Conservation (phyloP, 2,113 vertebrate genomes). For the Sinocyclocheilus anophthalmus region DNA sequence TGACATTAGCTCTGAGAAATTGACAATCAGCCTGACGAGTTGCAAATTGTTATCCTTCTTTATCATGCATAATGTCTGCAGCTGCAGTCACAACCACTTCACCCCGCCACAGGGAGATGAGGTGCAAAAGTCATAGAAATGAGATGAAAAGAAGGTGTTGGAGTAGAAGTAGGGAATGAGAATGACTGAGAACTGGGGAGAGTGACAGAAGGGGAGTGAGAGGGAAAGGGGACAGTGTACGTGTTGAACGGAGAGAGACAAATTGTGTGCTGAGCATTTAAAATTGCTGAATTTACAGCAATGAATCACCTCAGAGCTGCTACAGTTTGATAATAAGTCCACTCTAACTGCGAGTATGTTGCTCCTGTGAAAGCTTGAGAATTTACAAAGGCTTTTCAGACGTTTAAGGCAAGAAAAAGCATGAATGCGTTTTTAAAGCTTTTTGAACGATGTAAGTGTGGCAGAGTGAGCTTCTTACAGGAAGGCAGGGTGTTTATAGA, state of each 20-base stretch:
- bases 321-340: background rate
- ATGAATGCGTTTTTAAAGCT: background rate
- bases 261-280: slow-evolving; percentile 36
- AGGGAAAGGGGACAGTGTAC: slow-evolving; percentile 22
- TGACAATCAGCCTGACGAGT: slow-evolving; percentile 47
- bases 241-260: background rate
- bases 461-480: background rate
- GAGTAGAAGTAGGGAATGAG: slow-evolving; percentile 44
- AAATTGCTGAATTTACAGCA: slow-evolving; percentile 16
- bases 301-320: slow-evolving; percentile 14
- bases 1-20: slow-evolving; percentile 54
- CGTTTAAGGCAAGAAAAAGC: background rate
- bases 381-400: slow-evolving; percentile 9
- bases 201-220: slow-evolving; percentile 50
- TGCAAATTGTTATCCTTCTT: slow-evolving; percentile 46
- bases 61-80: slow-evolving; percentile 30
- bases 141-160: slow-evolving; percentile 41
- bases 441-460: slow-evolving; percentile 7
- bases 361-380: background rate
- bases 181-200: slow-evolving; percentile 13
- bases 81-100: slow-evolving; percentile 5
- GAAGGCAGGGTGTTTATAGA: background rate
- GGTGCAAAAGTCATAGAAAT: slow-evolving; percentile 29
- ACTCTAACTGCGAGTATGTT: background rate
- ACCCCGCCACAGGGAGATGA: slow-evolving; percentile 23